Conservation (phyloP, 1,140 invertebrate genomes). For the Holcopasites calliopsidis region DNA sequence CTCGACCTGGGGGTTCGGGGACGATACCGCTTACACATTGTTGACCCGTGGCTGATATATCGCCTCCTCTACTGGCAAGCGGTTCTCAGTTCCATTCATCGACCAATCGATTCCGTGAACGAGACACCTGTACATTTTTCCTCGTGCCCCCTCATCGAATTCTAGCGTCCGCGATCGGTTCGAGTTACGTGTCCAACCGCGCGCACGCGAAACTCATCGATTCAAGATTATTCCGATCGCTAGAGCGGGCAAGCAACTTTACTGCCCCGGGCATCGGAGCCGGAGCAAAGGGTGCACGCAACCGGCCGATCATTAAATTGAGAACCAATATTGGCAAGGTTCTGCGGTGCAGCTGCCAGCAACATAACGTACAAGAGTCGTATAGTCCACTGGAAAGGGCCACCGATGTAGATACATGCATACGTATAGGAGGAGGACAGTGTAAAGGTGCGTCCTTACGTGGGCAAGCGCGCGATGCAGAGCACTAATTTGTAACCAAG, state of each 20-base stretch:
- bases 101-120: slow-evolving; percentile 46
- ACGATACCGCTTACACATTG: slow-evolving; percentile 75
- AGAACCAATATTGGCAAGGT: slow-evolving; percentile 79
- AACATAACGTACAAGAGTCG: slow-evolving; percentile 75
- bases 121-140: slow-evolving; percentile 18
- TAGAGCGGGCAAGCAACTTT: slow-evolving; percentile 5
- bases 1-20: slow-evolving; percentile 64
- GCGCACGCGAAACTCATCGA: not conserved
- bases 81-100: slow-evolving; percentile 68
- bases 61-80: slow-evolving; percentile 64
- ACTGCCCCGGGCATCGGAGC: not conserved
- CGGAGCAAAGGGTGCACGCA: slow-evolving; percentile 41
- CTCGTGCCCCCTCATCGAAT: too few species aligned
- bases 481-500: slow-evolving; percentile 80
- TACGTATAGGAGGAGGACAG: slow-evolving; percentile 61
- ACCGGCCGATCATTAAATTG: slow-evolving; percentile 72
- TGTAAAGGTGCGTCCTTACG: slow-evolving; percentile 67
- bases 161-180: not conserved
- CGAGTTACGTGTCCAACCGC: not conserved
- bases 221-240: not conserved
- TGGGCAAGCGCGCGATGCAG: slow-evolving; percentile 66
- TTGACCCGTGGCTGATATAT: slow-evolving; percentile 77
- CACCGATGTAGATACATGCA: slow-evolving; percentile 50
- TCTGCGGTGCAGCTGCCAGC: slow-evolving; percentile 75
- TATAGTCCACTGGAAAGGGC: slow-evolving; percentile 57